Conservation (phyloP, 2,888 invertebrate species). For the Dicycla oo region DNA sequence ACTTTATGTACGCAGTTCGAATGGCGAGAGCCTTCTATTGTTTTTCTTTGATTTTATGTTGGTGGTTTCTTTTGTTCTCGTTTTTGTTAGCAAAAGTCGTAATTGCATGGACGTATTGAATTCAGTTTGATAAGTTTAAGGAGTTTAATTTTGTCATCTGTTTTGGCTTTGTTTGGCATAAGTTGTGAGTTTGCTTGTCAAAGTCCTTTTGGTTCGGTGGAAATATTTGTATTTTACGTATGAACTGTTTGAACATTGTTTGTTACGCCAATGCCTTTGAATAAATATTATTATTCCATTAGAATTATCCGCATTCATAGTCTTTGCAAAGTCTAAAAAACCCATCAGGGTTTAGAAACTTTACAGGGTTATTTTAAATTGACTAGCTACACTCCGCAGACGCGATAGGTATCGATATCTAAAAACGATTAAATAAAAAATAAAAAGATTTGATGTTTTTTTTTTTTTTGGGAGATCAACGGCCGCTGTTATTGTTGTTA, state of each 20-base stretch:
- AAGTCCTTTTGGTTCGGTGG: constrained; percentile 14
- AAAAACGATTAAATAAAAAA: too few species aligned
- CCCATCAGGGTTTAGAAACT: too few species aligned
- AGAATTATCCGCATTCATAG: not conserved
- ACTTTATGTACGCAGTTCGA: constrained; percentile 52
- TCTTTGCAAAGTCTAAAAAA: too few species aligned
- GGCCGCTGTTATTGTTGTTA: too few species aligned
- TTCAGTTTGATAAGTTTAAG: constrained; percentile 35
- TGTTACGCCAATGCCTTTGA: not conserved
- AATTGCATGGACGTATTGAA: constrained; percentile 52
- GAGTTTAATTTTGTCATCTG: constrained; percentile 51
- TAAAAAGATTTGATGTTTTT: too few species aligned
- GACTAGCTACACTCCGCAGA: too few species aligned
- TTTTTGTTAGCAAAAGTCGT: constrained; percentile 33
- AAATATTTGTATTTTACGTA: constrained; percentile 26
- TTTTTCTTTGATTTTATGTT: constrained; percentile 51
- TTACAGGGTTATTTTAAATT: too few species aligned
- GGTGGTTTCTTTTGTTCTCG: constrained; percentile 36
- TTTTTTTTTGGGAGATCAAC: too few species aligned
- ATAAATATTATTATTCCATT: not conserved
- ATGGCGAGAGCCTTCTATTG: constrained; percentile 38
- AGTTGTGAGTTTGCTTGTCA: constrained; percentile 27
- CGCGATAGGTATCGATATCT: too few species aligned
- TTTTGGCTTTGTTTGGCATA: constrained; percentile 37
- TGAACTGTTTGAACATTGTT: constrained; percentile 21